Conservation (phyloP, 2,888 invertebrate genomes). For the Labia minor region DNA sequence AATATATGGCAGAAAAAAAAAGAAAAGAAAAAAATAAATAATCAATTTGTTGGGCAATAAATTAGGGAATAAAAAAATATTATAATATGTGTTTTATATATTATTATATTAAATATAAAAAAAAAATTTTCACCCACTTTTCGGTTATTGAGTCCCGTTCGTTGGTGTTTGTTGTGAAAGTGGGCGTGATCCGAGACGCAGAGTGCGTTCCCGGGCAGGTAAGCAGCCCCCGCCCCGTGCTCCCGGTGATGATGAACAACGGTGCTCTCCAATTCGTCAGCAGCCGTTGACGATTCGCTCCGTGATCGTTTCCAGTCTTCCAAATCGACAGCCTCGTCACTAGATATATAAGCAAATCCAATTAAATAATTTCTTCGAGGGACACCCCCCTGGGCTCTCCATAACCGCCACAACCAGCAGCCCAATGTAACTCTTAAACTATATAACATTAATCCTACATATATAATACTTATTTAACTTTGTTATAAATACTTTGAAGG, state of each 20-base stretch:
- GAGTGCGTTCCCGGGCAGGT: slow-evolving; percentile 30
- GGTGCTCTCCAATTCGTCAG: slow-evolving; percentile 50
- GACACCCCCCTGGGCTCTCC: slow-evolving; percentile 32
- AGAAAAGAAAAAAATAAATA: too few species aligned
- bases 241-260: slow-evolving; percentile 43
- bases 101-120: too few species aligned
- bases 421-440: too few species aligned
- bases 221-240: slow-evolving; percentile 42
- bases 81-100: too few species aligned
- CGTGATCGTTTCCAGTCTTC: slow-evolving; percentile 61
- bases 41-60: too few species aligned
- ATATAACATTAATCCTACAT: too few species aligned
- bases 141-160: too few species aligned
- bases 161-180: slow-evolving; percentile 33
- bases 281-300: slow-evolving; percentile 58
- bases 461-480: too few species aligned
- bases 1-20: too few species aligned
- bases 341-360: slow-evolving; percentile 59
- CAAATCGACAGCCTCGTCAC: slow-evolving; percentile 67
- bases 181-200: slow-evolving; percentile 33
- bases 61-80: too few species aligned
- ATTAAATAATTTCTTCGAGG: neutral
- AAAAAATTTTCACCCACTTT: too few species aligned
- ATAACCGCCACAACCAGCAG: slow-evolving; percentile 42
- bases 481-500: too few species aligned